phyloP scores from a whole-genome alignment of 1,140 invertebrate genomes.

The Drosophila sucinea region DNA sequence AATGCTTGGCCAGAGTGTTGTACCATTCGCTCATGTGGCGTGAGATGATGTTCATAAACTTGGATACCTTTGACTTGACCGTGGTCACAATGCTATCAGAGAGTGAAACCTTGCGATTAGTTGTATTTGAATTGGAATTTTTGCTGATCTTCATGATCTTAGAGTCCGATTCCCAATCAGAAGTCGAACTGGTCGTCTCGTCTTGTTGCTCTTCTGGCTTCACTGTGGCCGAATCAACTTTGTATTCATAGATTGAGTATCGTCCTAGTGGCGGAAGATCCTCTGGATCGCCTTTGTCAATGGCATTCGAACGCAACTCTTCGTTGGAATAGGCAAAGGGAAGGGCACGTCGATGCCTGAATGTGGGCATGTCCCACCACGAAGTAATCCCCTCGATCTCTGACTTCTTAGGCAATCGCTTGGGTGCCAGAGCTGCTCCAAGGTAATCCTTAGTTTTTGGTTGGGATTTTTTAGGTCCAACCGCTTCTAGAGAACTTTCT shows the following conservation, averaged over 20 bases:
- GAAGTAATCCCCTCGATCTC: slow-evolving; percentile 46
- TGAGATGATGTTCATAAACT: slow-evolving; percentile 67
- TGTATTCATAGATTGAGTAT: slow-evolving; percentile 58
- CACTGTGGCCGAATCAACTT: slow-evolving; percentile 36
- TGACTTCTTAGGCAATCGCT: slow-evolving; percentile 27
- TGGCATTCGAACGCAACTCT: slow-evolving; percentile 53
- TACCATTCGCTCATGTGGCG: slow-evolving; percentile 76
- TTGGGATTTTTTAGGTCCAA: background rate
- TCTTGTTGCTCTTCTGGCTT: background rate
- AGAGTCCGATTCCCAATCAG: slow-evolving; percentile 35
- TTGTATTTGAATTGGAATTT: background rate
- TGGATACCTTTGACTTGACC: slow-evolving; percentile 66
- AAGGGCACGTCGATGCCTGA: slow-evolving; percentile 60
- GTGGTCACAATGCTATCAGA: slow-evolving; percentile 59
- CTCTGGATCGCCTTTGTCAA: slow-evolving; percentile 60
- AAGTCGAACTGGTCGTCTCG: background rate
- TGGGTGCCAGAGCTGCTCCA: slow-evolving; percentile 17
- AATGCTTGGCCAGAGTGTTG: slow-evolving; percentile 67
- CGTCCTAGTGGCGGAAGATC: slow-evolving; percentile 57
- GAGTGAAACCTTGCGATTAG: slow-evolving; percentile 21
- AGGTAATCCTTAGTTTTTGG: slow-evolving; percentile 44
- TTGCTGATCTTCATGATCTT: slow-evolving; percentile 58
- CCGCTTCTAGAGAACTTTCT: slow-evolving; percentile 24
- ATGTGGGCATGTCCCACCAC: slow-evolving; percentile 71
- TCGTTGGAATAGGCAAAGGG: slow-evolving; percentile 27